Evolutionary conservation across 2,113 vertebrate species (phyloP).

Genomic region (Bufo bufo): DNA sequence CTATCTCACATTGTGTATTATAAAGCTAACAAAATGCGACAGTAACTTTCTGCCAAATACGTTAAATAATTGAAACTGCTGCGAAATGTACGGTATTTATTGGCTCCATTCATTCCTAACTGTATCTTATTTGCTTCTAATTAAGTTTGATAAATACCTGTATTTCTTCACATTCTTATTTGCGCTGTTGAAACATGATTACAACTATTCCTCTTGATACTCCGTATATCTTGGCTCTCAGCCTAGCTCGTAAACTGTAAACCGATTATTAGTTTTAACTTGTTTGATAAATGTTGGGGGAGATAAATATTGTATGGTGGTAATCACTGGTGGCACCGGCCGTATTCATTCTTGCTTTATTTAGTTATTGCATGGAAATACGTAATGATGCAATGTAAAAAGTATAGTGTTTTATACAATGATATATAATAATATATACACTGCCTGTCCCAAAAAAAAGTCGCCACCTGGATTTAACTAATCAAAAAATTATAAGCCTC

Average conservation of each 20-base stretch:
- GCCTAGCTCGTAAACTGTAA: constrained; percentile 44
- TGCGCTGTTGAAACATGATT: constrained; percentile 36
- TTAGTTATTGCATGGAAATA: constrained; percentile 10
- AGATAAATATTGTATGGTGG: constrained; percentile 41
- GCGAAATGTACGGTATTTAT: constrained; percentile 28
- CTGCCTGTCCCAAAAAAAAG: too few relatives aligned
- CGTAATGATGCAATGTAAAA: neutral
- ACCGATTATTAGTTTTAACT: constrained; percentile 50
- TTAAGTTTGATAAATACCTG: constrained; percentile 53
- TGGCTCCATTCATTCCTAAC: constrained; percentile 44
- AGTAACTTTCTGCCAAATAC: constrained; percentile 5
- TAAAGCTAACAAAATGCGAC: constrained; percentile 28
- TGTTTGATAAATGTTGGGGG: constrained; percentile 46
- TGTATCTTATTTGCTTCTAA: constrained; percentile 48
- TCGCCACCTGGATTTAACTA: too few relatives aligned
- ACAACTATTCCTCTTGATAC: constrained; percentile 45
- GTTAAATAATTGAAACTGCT: constrained; percentile 38
- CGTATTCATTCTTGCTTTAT: constrained; percentile 25
- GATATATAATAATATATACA: too few relatives aligned
- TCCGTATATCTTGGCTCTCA: constrained; percentile 45
- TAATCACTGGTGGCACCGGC: constrained; percentile 27
- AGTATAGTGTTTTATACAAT: neutral
- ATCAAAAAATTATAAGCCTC: too few relatives aligned
- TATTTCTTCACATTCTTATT: constrained; percentile 50
- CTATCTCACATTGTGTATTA: neutral